phyloP scores from a whole-genome alignment of 2,797 vertebrate genomes.

The Nyctalus aviator region DNA sequence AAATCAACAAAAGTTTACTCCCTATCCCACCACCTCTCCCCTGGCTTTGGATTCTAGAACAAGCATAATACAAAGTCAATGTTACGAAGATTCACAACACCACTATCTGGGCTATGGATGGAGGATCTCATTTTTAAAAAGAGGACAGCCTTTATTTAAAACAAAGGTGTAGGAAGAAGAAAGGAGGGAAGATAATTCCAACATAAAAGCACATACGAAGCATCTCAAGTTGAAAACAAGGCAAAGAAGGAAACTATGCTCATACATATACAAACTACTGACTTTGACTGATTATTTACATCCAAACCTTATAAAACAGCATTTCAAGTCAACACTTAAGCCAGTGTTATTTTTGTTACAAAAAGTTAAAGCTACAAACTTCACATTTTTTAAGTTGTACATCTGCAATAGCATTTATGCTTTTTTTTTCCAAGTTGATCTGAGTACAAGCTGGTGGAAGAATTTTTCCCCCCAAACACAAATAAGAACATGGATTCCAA shows the following conservation, averaged over 20 bases:
- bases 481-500: constrained; percentile 62
- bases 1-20: neutral
- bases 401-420: constrained; percentile 69
- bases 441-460: constrained; percentile 73
- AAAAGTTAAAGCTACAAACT: constrained; percentile 89
- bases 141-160: constrained; percentile 84
- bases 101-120: neutral
- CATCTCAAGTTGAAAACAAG: constrained; percentile 81
- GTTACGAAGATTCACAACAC: neutral
- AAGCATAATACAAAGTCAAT: neutral
- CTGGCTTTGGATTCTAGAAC: neutral
- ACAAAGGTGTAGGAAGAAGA: constrained; percentile 82
- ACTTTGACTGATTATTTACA: constrained; percentile 87
- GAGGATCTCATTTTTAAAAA: constrained; percentile 23
- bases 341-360: constrained; percentile 86
- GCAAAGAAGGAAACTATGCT: constrained; percentile 81
- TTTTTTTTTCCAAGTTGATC: constrained; percentile 68
- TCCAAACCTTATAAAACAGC: constrained; percentile 87
- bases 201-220: constrained; percentile 72
- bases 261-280: constrained; percentile 87
- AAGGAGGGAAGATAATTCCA: constrained; percentile 72
- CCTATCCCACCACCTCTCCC: no score
- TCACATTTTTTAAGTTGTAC: constrained; percentile 86
- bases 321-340: constrained; percentile 87
- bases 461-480: neutral